phyloP scores from a whole-genome alignment of 1,140 invertebrate genomes.

The Zaprionus ornatus region DNA sequence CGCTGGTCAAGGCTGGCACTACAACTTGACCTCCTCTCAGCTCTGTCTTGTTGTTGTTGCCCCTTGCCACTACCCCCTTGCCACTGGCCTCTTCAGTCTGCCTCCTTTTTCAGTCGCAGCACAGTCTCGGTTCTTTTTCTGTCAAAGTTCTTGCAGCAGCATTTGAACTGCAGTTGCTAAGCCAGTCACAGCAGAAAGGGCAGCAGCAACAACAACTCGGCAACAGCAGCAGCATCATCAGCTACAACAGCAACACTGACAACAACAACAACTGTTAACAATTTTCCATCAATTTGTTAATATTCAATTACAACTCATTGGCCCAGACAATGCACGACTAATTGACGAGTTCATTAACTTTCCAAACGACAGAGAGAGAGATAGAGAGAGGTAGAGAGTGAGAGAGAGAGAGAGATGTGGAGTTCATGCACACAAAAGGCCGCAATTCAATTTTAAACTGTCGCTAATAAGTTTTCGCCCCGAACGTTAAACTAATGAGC shows the following conservation, averaged over 20 bases:
- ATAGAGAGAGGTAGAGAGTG: not conserved
- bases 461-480: slow-evolving; percentile 77
- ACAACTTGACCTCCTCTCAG: not conserved
- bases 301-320: slow-evolving; percentile 65
- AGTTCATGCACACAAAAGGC: slow-evolving; percentile 18
- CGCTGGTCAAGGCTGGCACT: not conserved
- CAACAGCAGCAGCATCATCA: not conserved
- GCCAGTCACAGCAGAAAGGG: too few relatives aligned
- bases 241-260: too few relatives aligned
- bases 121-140: too few relatives aligned
- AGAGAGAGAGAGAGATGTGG: not conserved
- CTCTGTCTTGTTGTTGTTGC: not conserved
- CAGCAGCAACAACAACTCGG: not conserved
- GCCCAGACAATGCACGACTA: slow-evolving; percentile 73
- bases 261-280: not conserved
- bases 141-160: not conserved
- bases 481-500: slow-evolving; percentile 74
- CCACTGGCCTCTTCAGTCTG: not conserved
- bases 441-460: slow-evolving; percentile 77
- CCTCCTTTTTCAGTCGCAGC: not conserved
- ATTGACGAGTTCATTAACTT: slow-evolving; percentile 80
- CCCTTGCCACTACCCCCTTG: not conserved
- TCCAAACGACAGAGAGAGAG: slow-evolving; percentile 30
- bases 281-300: slow-evolving; percentile 36
- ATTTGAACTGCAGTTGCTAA: not conserved